Base-by-base conservation (phyloP, 2,888 invertebrate species). In the Sinhomidia bicolor region DNA sequence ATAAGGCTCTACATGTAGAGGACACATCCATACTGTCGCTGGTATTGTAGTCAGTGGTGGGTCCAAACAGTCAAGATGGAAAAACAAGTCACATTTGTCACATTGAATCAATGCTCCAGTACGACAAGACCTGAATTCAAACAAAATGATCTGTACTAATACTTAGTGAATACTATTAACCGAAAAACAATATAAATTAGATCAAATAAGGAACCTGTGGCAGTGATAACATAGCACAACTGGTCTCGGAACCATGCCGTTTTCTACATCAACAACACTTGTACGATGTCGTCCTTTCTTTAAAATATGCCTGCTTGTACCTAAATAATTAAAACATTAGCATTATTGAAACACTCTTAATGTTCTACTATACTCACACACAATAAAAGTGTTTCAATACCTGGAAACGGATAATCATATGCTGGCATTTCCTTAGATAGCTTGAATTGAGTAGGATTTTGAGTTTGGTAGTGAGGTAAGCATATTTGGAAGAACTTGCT, bases 11-110 rank as follows among this genome's bases (percentile, higher is more conserved):
- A 97, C 96, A 93, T 99, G 99, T 93, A 98, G 97, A 0, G 99
- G 99, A 93, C 99, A 99, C 98, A 99, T 99, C 99, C 99, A 99
- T 36, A 97, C 95, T 0, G 97, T 97, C 1, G 96, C 96, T 0
- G 99, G 99, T 90, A 97, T 94, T 0, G 96, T 96, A 0, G 98
- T 97, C 83, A 99, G 94, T 0, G 99, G 99, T 0, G 99, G 99
- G 93, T 98, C 96, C 90, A 99, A 94, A 93, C 99, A 99, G 93
- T 99, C 99, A 94, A 97, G 95, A 94, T 99, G 99, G 93, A 96
- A 99, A 92, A 96, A 95, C 85, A 97, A 94, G 0, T 98, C 96
- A 93, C 99, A 99, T 94, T 97, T 99, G 94, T 99, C 99, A 93
- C 99, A 99, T 90, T 97, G 96, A 76, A 99, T 94, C 91, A 99